Evolutionary conservation across 2,797 vertebrate species (phyloP).

Genomic region (Lepus townsendii): DNA sequence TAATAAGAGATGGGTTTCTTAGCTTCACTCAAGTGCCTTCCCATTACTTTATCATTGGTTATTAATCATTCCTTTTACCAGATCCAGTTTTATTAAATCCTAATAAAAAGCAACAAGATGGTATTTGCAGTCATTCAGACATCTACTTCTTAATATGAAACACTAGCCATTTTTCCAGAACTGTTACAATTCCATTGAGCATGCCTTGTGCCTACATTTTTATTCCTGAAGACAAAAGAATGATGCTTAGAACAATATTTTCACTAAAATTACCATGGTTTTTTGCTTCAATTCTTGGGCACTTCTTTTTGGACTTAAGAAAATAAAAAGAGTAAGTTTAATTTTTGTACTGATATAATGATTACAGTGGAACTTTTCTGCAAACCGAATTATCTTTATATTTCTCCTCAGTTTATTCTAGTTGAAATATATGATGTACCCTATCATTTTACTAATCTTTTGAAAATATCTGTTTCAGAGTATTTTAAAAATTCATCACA

Average conservation of each 20-base stretch:
- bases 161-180: background rate
- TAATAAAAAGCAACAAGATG: background rate
- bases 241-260: background rate
- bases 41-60: background rate
- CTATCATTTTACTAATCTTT: background rate
- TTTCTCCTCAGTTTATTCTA: background rate
- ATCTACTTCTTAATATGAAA: background rate
- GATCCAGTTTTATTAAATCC: background rate
- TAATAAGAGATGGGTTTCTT: background rate
- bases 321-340: background rate
- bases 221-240: background rate
- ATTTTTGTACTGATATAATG: slow-evolving; percentile 21
- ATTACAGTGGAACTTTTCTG: background rate
- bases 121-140: background rate
- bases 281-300: background rate
- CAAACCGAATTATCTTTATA: background rate
- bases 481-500: slow-evolving; percentile 10
- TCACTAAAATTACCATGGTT: background rate
- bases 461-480: background rate
- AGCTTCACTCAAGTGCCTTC: background rate
- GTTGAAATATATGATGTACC: background rate
- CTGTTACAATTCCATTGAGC: background rate
- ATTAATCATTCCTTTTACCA: background rate
- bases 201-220: background rate
- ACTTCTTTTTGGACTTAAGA: background rate